Evolutionary conservation across 2,113 vertebrate species (phyloP), one percentile per base, ranked within the genome.

Genomic region (Oreotrochilus melanogaster): DNA sequence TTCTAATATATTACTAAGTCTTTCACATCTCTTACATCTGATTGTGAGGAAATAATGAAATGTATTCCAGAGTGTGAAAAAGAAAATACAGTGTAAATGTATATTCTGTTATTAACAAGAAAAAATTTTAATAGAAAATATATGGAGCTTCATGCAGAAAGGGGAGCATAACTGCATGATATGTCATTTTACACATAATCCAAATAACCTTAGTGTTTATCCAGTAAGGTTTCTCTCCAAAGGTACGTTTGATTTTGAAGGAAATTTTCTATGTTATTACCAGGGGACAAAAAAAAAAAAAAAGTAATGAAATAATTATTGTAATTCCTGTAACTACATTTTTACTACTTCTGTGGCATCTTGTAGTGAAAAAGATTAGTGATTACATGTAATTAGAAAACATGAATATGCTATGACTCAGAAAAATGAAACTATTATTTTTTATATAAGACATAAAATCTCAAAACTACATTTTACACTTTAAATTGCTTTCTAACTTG

Each of bases 321-420:
- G 66, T 86, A 50, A 7, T 78, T 88, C 30, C 54, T 54, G 47
- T 53, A 78, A 93, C 27, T 70, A 75, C 31, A 5, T 31, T 83
- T 67, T 93, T 57, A 67, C 17, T 73, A 33, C 8, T 91, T 88
- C 42, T 86, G 9, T 91, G 72, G 27, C 62, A 70, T 79, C 60
- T 89, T 86, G 18, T 69, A 84, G 18, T 78, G 56, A 86, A 89
- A 85, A 94, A 96, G 82, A 79, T 67, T 91, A 48, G 53, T 94
- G 97, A 96, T 97, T 97, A 89, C 56, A 66, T 81, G 56, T 92
- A 95, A 97, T 96, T 96, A 97, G 65, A 92, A 96, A 95, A 96
- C 23, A 97, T 86, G 97, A 95, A 96, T 97, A 96, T 94, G 67
- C 54, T 91, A 35, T 72, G 72, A 89, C 65, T 97, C 74, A 96